Percentiles rank a stretch among this genome's conserved stretches.
Conservation (phyloP, 2,797 vertebrate genomes). For the Limnodromus scolopaceus region DNA sequence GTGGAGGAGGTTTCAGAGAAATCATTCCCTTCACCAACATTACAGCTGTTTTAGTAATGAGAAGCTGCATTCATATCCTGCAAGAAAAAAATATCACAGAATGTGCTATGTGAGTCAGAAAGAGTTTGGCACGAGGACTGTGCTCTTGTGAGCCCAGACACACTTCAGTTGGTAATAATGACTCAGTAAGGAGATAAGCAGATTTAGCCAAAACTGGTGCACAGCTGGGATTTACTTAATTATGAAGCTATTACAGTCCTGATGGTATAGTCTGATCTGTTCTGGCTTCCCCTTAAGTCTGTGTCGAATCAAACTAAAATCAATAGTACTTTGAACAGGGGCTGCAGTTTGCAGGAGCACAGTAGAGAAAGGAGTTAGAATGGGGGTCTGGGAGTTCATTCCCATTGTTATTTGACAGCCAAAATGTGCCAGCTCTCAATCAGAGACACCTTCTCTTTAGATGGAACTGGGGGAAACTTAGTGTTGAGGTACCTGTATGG, state of each 20-base stretch:
- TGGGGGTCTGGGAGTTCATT: not conserved
- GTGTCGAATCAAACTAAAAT: not conserved
- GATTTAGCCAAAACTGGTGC: not conserved
- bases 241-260: not conserved
- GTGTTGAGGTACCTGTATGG: not conserved
- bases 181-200: not conserved
- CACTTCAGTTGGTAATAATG: not conserved
- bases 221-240: not conserved
- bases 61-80: not conserved
- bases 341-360: not conserved
- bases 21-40: not conserved
- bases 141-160: not conserved
- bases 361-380: not conserved
- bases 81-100: not conserved
- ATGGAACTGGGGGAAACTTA: not conserved
- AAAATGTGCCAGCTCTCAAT: not conserved
- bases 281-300: not conserved
- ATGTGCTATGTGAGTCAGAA: not conserved
- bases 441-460: not conserved
- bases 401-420: not conserved
- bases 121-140: not conserved
- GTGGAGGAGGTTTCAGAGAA: not conserved
- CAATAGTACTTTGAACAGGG: not conserved
- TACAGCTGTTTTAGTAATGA: not conserved
- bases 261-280: not conserved